Evolutionary conservation across 2,888 invertebrate genomes (phyloP), one percentile per base, ranked within the genome.

Genomic region (Sturmia bella): DNA sequence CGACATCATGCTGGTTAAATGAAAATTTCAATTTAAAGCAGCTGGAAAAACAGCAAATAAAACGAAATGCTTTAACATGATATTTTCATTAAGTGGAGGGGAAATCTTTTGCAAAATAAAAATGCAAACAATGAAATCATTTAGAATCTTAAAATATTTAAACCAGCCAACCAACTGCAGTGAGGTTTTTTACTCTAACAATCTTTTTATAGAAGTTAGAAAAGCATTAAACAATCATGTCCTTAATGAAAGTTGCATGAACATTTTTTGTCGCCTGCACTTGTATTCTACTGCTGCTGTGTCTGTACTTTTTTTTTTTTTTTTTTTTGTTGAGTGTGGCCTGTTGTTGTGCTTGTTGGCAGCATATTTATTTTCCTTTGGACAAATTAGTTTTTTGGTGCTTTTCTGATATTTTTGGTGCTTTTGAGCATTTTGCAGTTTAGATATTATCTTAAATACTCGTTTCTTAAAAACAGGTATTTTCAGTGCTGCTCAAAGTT

Each of bases 221-320:
- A 87, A 88, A 87, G 86, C 85, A 85, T 85, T 87, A 86, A 32
- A 86, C 87, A 86, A 86, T 85, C 86, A 48, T 57, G 74, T 86
- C 85, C 88, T 86, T 88, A 89, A 90, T 88, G 88, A 89, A 89
- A 89, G 88, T 89, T 89, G 87, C 85, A 88, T 87, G 87, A 89
- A 87, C 87, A 87, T 87, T 85, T 85, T 85, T 84, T 45, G 32
- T 32, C 32, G 32, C 32, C 32, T 24, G n/a, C 69, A 3, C 11
- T 63, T 56, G 39, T 24, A 41, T 68, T 57, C 48, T 52, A 72
- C 66, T 61, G 66, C 41, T 69, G 50, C n/a, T n/a, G n/a, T n/a
- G n/a, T n/a, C n/a, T n/a, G n/a, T n/a, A 63, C 45, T 64, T 32
- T 5, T 32, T 27, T 27, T 32, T 32, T 5, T 7, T 32, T 6